Conservation (phyloP, 2,888 invertebrate genomes). For the Drosophila quinaria region DNA sequence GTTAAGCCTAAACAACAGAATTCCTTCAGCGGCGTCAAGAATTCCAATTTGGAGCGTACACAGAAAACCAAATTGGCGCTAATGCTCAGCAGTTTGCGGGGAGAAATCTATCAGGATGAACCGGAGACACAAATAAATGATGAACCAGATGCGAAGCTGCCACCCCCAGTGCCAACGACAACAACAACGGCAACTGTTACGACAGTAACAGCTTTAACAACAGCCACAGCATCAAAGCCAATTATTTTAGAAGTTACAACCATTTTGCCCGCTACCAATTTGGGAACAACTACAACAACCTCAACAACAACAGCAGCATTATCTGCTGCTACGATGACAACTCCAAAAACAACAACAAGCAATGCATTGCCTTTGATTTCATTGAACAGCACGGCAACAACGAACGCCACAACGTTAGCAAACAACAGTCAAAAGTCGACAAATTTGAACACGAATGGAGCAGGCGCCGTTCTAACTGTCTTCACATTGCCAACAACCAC, state of each 20-base stretch:
- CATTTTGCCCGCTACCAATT: constrained; percentile 12
- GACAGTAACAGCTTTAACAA: constrained; percentile 4
- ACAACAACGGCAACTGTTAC: constrained; percentile 22
- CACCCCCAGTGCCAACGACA: background rate
- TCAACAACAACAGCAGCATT: background rate
- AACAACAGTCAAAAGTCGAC: background rate
- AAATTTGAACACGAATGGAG: background rate
- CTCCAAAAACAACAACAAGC: constrained; percentile 17
- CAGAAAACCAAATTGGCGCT: constrained; percentile 84
- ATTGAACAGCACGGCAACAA: constrained; percentile 7
- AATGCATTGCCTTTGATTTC: constrained; percentile 9
- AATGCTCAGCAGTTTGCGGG: constrained; percentile 84
- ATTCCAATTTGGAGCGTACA: constrained; percentile 78
- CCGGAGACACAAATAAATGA: constrained; percentile 49
- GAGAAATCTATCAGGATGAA: constrained; percentile 82
- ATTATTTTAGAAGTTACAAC: constrained; percentile 19
- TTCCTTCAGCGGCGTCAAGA: constrained; percentile 59
- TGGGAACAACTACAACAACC: constrained; percentile 15
- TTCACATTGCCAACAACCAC: constrained; percentile 20
- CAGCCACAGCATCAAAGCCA: constrained; percentile 33
- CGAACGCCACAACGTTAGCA: background rate
- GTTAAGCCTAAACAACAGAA: constrained; percentile 83
- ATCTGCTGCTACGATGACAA: background rate
- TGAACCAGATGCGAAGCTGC: constrained; percentile 49
- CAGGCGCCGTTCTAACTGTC: background rate